A percentile compares a stretch with the other conserved stretches of the same genome.
These are phyloP conservation scores for Gymnocheta viridis DNA, from an alignment of 2,888 invertebrate species.

Conservation along the genomic window DNA sequence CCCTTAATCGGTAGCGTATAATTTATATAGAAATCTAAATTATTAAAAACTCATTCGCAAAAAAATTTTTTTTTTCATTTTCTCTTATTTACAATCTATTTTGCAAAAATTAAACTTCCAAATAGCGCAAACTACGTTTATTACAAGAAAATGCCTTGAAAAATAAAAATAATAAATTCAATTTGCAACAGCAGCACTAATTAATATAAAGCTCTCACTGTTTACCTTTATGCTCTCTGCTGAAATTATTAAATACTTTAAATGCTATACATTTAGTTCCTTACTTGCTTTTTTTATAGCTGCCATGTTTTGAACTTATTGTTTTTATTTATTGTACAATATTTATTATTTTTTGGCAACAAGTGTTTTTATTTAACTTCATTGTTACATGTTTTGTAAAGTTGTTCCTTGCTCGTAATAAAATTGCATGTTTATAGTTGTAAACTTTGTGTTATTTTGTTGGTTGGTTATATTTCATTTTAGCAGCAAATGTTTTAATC, in stretches of 20 bases:
- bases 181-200: not conserved
- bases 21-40: too few relatives aligned
- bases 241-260: constrained; percentile 31
- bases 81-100: too few relatives aligned
- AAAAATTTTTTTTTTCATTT: too few relatives aligned
- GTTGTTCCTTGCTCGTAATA: constrained; percentile 20
- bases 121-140: too few relatives aligned
- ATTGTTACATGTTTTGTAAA: constrained; percentile 6
- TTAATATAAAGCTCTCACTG: not conserved
- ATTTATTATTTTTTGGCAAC: constrained; percentile 49
- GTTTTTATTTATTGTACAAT: constrained; percentile 38
- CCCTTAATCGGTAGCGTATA: too few relatives aligned
- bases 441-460: constrained; percentile 31
- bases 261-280: constrained; percentile 4
- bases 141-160: too few relatives aligned
- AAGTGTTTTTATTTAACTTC: constrained; percentile 38
- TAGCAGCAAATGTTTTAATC: constrained; percentile 40
- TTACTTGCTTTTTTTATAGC: not conserved
- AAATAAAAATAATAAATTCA: not conserved
- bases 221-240: not conserved
- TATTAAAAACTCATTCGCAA: too few relatives aligned
- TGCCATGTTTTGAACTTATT: not conserved
- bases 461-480: constrained; percentile 31
- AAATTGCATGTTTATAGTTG: constrained; percentile 43
- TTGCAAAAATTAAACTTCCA: too few relatives aligned